Percentiles rank a stretch among this genome's conserved stretches.
phyloP scores from a whole-genome alignment of 2,888 invertebrate species.

The Phengaris alcon region DNA sequence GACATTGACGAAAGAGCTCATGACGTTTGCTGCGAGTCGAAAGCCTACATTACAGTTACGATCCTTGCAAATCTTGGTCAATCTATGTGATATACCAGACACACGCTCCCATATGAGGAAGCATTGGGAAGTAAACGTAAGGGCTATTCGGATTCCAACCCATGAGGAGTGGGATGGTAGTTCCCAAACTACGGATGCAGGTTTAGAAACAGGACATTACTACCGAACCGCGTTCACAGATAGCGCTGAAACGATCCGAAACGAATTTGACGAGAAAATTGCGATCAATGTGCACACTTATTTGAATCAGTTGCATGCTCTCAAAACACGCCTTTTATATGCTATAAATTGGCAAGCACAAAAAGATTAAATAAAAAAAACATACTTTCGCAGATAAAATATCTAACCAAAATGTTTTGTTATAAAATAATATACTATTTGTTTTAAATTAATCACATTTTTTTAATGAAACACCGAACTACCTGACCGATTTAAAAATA shows the following conservation, averaged over 20 bases:
- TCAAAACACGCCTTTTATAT: slow-evolving; percentile 52
- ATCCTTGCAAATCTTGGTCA: slow-evolving; percentile 61
- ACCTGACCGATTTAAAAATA: too few relatives aligned
- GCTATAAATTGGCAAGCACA: slow-evolving; percentile 60
- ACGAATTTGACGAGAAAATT: slow-evolving; percentile 55
- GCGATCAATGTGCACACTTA: slow-evolving; percentile 63
- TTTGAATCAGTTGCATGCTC: slow-evolving; percentile 45
- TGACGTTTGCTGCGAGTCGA: slow-evolving; percentile 40
- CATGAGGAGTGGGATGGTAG: slow-evolving; percentile 67
- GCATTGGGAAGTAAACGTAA: slow-evolving; percentile 51
- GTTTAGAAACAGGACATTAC: slow-evolving; percentile 59
- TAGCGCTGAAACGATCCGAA: slow-evolving; percentile 56
- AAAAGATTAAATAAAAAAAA: slow-evolving; percentile 40
- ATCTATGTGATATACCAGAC: slow-evolving; percentile 67
- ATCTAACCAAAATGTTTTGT: neutral
- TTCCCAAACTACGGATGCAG: slow-evolving; percentile 52
- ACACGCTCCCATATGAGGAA: slow-evolving; percentile 55
- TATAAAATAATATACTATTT: neutral
- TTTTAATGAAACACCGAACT: too few relatives aligned
- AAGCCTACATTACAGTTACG: slow-evolving; percentile 58
- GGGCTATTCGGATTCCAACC: slow-evolving; percentile 48
- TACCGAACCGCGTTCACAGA: slow-evolving; percentile 66
- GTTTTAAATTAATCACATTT: too few relatives aligned
- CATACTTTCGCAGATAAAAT: neutral
- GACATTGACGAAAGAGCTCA: slow-evolving; percentile 52